Evolutionary conservation across 92 coral and sea anemone species (phyloP).

Genomic region (Desmophyllum pertusum): DNA sequence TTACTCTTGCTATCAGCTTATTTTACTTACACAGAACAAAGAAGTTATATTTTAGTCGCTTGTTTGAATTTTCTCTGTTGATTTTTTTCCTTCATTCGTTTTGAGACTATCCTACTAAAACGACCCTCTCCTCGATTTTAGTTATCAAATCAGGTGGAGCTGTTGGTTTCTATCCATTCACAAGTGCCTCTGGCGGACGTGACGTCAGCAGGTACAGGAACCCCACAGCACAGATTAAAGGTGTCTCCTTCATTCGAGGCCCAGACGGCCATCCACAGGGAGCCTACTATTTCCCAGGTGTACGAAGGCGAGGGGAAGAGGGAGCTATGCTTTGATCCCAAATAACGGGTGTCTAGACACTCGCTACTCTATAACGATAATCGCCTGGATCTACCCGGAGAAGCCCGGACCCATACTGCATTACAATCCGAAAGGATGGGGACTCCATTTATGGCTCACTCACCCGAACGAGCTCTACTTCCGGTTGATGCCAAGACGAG

Average conservation of each 20-base stretch:
- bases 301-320: conserved; percentile 44
- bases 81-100: neutral
- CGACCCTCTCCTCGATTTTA: neutral
- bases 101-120: no score
- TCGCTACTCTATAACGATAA: conserved; percentile 72
- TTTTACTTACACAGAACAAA: neutral
- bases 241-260: conserved; percentile 70
- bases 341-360: conserved; percentile 91
- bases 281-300: conserved; percentile 73
- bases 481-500: conserved; percentile 62
- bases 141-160: conserved; percentile 49
- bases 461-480: conserved; percentile 67
- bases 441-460: conserved; percentile 75
- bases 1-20: no score
- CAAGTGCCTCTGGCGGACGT: conserved; percentile 52
- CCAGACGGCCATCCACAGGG: conserved; percentile 84
- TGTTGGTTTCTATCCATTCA: conserved; percentile 78
- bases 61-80: neutral
- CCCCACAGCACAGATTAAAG: conserved; percentile 62
- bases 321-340: conserved; percentile 77
- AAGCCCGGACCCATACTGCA: conserved; percentile 83
- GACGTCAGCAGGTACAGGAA: conserved; percentile 68
- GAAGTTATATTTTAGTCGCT: neutral
- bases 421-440: conserved; percentile 73
- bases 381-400: conserved; percentile 88